Base-by-base conservation (phyloP, 2,888 invertebrate species). In the Poecilobothrus nobilitatus region DNA sequence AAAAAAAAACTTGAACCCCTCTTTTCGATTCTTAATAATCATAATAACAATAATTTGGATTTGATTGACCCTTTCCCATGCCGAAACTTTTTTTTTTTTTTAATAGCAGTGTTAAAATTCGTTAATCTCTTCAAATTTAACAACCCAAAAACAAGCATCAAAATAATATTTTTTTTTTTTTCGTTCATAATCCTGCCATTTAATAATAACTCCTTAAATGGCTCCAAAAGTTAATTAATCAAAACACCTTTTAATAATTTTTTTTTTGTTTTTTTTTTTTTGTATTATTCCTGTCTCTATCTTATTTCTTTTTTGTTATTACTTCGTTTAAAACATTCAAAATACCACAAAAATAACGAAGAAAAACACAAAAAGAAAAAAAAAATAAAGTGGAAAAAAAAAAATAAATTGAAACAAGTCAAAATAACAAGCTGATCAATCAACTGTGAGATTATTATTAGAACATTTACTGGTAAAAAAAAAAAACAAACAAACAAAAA, bases 121-220 rank as follows among this genome's bases (percentile, higher is more conserved):
- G 7, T 9, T 53, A 53, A 6, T 53, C 9, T 18, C 18, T 53
- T 12, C 18, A n/a, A 18, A 15, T 12, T 12, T 6, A 53, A 53
- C 15, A 53, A 53, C 53, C 15, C 53, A 53, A n/a, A n/a, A n/a
- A n/a, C n/a, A n/a, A n/a, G n/a, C n/a, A n/a, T n/a, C n/a, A n/a
- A n/a, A n/a, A n/a, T n/a, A n/a, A n/a, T n/a, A n/a, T n/a, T n/a
- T n/a, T n/a, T 27, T 27, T 27, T 27, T 27, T 27, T 27, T 5
- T 5, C 27, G 3, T 5, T 27, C 27, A 2, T 4, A 27, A 53
- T 53, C 53, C 53, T 18, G 12, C 53, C 53, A 18, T 53, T 53
- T 53, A 53, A 53, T 53, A 53, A 53, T 53, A 53, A 53, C 53
- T 53, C 53, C 53, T 53, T 53, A 53, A 53, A 53, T 18, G 53